Evolutionary conservation across 53 echinoderm and acorn worm genomes (phyloP).

Genomic region (Patiria pectinifera): DNA sequence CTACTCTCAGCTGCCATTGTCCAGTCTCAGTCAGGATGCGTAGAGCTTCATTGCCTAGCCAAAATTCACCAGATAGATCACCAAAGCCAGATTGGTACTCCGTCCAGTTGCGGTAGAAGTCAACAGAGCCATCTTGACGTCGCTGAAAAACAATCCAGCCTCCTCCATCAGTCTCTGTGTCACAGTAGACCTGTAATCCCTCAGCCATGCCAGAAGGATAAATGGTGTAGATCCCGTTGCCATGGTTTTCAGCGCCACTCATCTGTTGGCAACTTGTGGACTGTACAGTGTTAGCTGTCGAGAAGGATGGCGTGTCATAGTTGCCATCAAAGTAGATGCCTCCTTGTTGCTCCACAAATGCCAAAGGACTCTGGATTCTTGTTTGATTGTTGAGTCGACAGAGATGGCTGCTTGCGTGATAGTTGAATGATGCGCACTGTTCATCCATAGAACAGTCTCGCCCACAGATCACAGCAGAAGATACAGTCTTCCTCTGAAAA

Average conservation of each 20-base stretch:
- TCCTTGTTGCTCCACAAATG: constrained; percentile 10
- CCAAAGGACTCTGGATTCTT: background rate
- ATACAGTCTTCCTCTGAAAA: too few relatives aligned
- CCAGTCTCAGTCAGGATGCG: constrained; percentile 18
- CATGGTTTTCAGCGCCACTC: background rate
- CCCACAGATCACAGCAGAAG: constrained; percentile 36
- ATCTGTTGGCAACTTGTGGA: constrained; percentile 35
- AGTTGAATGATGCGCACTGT: constrained; percentile 13
- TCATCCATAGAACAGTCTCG: background rate
- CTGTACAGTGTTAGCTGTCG: background rate
- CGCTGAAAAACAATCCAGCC: constrained; percentile 42
- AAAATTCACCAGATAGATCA: constrained; percentile 33
- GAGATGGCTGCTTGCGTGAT: background rate
- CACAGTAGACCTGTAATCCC: constrained; percentile 24
- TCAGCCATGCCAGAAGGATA: constrained; percentile 8
- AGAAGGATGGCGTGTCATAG: background rate
- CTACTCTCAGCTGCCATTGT: constrained; percentile 25
- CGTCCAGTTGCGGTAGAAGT: constrained; percentile 38
- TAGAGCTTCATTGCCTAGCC: constrained; percentile 33
- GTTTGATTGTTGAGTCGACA: constrained; percentile 13
- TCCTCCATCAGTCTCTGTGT: constrained; percentile 26
- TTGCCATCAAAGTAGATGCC: constrained; percentile 35
- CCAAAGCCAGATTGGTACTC: constrained; percentile 43
- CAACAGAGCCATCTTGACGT: constrained; percentile 36
- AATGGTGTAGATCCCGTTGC: constrained; percentile 40